phyloP scores from a whole-genome alignment of 2,113 vertebrate species.

The Elgaria multicarinata region DNA sequence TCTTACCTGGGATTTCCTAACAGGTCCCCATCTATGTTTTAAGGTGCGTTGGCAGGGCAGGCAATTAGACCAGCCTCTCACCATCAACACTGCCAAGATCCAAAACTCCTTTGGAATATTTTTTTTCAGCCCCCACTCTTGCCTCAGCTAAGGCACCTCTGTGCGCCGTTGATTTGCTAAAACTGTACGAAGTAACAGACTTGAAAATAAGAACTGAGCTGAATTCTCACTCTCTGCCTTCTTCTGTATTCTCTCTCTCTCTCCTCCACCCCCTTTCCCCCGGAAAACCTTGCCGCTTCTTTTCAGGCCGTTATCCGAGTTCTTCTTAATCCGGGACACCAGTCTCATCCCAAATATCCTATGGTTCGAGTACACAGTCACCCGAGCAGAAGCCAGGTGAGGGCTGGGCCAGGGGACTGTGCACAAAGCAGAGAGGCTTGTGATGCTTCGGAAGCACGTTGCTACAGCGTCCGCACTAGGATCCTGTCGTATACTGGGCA shows the following conservation, averaged over 20 bases:
- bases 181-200: neutral
- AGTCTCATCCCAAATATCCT: conserved; percentile 98
- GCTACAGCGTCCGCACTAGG: no score
- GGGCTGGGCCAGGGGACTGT: neutral
- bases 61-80: neutral
- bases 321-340: conserved; percentile 97
- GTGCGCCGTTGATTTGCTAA: neutral
- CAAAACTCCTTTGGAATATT: neutral
- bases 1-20: neutral
- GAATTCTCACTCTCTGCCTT: neutral
- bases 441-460: neutral
- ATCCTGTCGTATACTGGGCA: no score
- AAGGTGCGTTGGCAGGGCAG: neutral
- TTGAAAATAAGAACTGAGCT: neutral
- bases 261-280: neutral
- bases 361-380: conserved; percentile 99
- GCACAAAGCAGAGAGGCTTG: neutral
- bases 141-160: neutral
- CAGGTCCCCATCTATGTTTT: neutral
- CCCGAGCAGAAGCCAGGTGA: conserved; percentile 97
- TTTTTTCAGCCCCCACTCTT: neutral
- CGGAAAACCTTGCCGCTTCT: neutral
- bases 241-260: neutral
- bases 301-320: conserved; percentile 94
- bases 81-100: neutral